Base-by-base conservation (phyloP, 2,113 vertebrate genomes). In the Corythoichthys intestinalis region DNA sequence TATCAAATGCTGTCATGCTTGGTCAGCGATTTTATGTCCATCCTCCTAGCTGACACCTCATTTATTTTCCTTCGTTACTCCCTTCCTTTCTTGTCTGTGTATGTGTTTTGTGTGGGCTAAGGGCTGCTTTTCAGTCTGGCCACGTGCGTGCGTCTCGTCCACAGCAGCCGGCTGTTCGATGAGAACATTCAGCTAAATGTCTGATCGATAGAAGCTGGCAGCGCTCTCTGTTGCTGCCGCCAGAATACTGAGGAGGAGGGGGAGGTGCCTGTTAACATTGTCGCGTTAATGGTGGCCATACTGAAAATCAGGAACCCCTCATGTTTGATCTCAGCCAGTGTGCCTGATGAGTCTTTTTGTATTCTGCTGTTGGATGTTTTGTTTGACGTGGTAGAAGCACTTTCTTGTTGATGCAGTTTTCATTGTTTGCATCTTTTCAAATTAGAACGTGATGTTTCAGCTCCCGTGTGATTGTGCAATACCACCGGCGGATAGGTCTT, bases 131-230 rank as follows among this genome's bases (percentile, higher is more conserved):
- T 68, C 62, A 88, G 82, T 86, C 82, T 67, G 11, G 64, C 64
- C 86, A 88, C 86, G 86, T 83, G 84, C 86, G 84, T 82, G 84
- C 77, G 6, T 74, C 75, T 72, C 34, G 66, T 84, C 84, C 69
- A 2, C 78, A 65, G 78, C 76, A 83, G 80, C 81, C 74, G 72
- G 82, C 78, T 81, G 85, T 84, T 88, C 78, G 79, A 88, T 87
- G 80, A 82, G 80, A 87, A 84, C 87, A 86, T 87, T 85, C 87
- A 85, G 82, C 85, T 88, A 88, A 88, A 88, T 85, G 87, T 88
- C 87, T 88, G 87, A 88, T 88, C 87, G 78, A 88, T 87, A 77
- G 80, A 47, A 35, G 73, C 79, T 83, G 79, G 84, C 86, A 85
- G 82, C 59, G 1, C 61, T 75, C 65, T n/a, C 49, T 3, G 15